phyloP scores from a whole-genome alignment of 2,888 invertebrate species.

The Drosophila picticornis region DNA sequence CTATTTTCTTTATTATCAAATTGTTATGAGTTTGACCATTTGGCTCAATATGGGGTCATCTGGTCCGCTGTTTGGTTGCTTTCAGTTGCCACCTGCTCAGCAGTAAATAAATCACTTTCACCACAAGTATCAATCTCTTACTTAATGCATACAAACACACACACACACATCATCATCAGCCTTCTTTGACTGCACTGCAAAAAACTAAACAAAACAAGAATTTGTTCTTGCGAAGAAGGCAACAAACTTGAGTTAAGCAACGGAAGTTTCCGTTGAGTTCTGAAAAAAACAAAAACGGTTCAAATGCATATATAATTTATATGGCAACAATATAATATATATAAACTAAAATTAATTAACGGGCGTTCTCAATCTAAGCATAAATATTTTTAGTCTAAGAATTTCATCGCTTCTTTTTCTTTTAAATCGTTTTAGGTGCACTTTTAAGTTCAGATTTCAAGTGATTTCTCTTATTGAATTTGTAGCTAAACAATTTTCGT shows the following conservation, averaged over 20 bases:
- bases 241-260: background rate
- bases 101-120: conserved; percentile 78
- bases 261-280: background rate
- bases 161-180: conserved; percentile 19
- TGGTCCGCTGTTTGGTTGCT: conserved; percentile 20
- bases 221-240: background rate
- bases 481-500: background rate
- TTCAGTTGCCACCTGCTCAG: conserved; percentile 40
- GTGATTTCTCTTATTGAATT: background rate
- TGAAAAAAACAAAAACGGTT: background rate
- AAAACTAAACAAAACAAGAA: background rate
- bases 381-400: background rate
- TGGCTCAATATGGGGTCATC: conserved; percentile 72
- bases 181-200: conserved; percentile 17
- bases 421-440: background rate
- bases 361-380: background rate
- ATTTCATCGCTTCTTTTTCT: background rate
- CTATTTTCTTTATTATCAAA: conserved; percentile 74
- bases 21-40: conserved; percentile 74
- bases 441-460: background rate
- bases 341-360: background rate
- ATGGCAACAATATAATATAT: background rate
- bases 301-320: background rate
- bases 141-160: conserved; percentile 32
- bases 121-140: conserved; percentile 78